Evolutionary conservation across 2,797 vertebrate species (phyloP).

Genomic region (Alosa sapidissima): DNA sequence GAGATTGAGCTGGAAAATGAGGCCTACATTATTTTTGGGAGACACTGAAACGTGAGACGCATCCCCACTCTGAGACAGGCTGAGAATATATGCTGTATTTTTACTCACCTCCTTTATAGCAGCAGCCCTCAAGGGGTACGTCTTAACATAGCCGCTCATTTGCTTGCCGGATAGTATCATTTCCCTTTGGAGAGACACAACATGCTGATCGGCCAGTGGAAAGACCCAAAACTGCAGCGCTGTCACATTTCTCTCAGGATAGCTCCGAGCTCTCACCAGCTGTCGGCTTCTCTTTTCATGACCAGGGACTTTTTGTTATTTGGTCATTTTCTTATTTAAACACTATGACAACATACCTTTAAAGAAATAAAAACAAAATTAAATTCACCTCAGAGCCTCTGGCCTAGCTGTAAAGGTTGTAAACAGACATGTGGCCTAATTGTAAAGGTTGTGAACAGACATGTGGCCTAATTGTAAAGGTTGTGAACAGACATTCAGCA

Average conservation of each 20-base stretch:
- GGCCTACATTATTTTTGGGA: slow-evolving; percentile 32
- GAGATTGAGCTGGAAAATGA: slow-evolving; percentile 39
- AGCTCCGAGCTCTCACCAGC: slow-evolving; percentile 39
- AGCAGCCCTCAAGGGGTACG: slow-evolving; percentile 11
- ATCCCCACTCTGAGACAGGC: slow-evolving; percentile 34
- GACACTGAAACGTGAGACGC: slow-evolving; percentile 46
- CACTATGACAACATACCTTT: not conserved
- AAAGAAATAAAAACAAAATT: not conserved
- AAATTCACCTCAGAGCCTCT: not conserved
- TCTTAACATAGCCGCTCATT: slow-evolving; percentile 35
- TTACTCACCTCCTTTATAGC: slow-evolving; percentile 45
- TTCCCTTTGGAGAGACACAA: slow-evolving; percentile 26
- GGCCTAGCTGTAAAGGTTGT: no score
- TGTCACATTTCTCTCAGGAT: slow-evolving; percentile 15
- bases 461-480: not conserved
- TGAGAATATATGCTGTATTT: slow-evolving; percentile 45
- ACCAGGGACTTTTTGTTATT: slow-evolving; percentile 7
- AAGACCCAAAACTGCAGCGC: not conserved
- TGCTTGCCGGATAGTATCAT: slow-evolving; percentile 37
- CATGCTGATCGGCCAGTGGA: not conserved
- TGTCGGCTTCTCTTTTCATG: slow-evolving; percentile 29
- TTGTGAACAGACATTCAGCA: no score
- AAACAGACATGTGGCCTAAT: no score
- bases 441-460: not conserved
- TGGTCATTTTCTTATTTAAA: not conserved